These are phyloP conservation scores for Sinonovacula constricta DNA, from an alignment of 1,140 invertebrate genomes.

Conservation along the genomic window DNA sequence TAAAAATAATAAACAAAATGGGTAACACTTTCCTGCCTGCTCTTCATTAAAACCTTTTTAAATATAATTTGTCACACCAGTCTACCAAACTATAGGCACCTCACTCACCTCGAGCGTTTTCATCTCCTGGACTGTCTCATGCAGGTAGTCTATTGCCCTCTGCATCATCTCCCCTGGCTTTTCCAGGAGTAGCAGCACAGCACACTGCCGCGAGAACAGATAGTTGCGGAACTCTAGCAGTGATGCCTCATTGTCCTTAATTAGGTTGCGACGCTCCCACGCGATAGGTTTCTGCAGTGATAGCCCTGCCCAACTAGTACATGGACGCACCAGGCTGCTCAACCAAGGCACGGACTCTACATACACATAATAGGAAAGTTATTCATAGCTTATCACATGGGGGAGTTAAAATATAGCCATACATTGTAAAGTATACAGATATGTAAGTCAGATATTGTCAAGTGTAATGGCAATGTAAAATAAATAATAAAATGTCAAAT, in stretches of 20 bases:
- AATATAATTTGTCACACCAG: too few relatives aligned
- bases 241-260: constrained; percentile 84
- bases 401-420: too few relatives aligned
- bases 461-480: too few relatives aligned
- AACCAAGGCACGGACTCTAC: constrained; percentile 86
- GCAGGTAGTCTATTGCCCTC: constrained; percentile 90
- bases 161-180: constrained; percentile 92
- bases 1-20: too few relatives aligned
- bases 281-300: constrained; percentile 85
- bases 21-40: too few relatives aligned
- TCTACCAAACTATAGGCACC: too few relatives aligned
- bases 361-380: too few relatives aligned
- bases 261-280: constrained; percentile 84
- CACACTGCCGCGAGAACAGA: constrained; percentile 94
- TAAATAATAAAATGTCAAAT: too few relatives aligned
- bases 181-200: constrained; percentile 87
- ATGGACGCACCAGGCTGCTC: constrained; percentile 85
- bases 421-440: too few relatives aligned
- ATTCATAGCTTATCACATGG: too few relatives aligned
- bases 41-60: too few relatives aligned
- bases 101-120: constrained; percentile 86
- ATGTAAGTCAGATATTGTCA: too few relatives aligned
- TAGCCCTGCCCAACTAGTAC: constrained; percentile 91
- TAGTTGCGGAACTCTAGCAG: constrained; percentile 96
- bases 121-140: constrained; percentile 89